A percentile compares a stretch with the other conserved stretches of the same genome.
Conservation (phyloP, 2,888 invertebrate genomes). For the Caenorhabditis sulstoni region DNA sequence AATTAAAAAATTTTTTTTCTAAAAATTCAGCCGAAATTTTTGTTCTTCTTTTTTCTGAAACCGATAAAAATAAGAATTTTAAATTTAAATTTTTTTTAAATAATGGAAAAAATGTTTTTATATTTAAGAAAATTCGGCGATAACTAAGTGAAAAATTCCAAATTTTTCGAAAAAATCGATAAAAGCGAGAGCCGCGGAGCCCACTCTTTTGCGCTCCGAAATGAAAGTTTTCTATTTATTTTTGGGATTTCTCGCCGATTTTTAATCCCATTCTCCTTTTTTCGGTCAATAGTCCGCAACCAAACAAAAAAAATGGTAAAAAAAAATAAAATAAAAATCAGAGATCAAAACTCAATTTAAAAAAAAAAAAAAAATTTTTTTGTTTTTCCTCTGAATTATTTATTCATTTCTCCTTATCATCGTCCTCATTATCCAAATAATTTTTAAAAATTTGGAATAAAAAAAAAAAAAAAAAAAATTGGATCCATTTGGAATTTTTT, state of each 20-base stretch:
- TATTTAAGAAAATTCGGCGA: neutral
- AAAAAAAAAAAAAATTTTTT: neutral
- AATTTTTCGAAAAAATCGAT: constrained; percentile 8
- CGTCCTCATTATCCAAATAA: neutral
- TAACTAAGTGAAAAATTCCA: neutral
- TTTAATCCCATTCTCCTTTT: constrained; percentile 23
- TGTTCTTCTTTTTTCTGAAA: neutral
- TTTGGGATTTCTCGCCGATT: constrained; percentile 18
- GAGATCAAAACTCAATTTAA: constrained; percentile 17
- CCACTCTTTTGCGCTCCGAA: too few relatives aligned
- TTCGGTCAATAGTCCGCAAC: too few relatives aligned
- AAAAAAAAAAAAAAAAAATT: too few relatives aligned
- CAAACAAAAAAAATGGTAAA: neutral
- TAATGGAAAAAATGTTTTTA: too few relatives aligned
- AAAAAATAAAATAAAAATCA: constrained; percentile 8
- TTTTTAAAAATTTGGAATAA: neutral
- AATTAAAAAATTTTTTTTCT: neutral
- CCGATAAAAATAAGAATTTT: too few relatives aligned
- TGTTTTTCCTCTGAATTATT: neutral
- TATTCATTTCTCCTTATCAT: neutral
- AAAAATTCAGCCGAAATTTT: neutral
- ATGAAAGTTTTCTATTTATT: neutral
- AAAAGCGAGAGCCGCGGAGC: too few relatives aligned
- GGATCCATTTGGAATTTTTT: too few relatives aligned
- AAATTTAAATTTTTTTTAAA: too few relatives aligned